Evolutionary conservation across 2,888 invertebrate genomes (phyloP), one percentile per base, ranked within the genome.

Genomic region (Drosophila diplacantha): DNA sequence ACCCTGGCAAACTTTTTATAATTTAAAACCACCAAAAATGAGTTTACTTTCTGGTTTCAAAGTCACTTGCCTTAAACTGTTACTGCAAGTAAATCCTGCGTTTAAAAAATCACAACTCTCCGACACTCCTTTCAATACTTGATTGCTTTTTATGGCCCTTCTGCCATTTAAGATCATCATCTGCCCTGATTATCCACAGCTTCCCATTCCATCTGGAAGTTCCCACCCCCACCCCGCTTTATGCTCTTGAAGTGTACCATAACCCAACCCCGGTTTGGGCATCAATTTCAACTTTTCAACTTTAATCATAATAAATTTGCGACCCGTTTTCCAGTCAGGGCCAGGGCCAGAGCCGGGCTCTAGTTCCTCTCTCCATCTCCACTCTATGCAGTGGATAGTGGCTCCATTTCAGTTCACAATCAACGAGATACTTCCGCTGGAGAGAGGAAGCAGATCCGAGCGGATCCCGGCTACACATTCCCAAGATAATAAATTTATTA

Each of bases 401-500:
- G 77, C 75, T 82, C 68, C 83, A 68, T 67, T 72, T 77, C 81
- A 77, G 46, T 66, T 74, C 75, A 81, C 51, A 81, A 83, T 75
- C 77, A 83, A 81, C 82, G 71, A 77, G 79, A 41, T 62, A 83
- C 73, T 77, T 77, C 83, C 83, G 81, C 52, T 62, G 22, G 7
- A 24, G 41, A 24, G 41, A 65, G 66, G 54, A 41, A 31, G 54
- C 35, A 16, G 34, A 35, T 58, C 56, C 43, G 35, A 43, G 26
- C 38, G 31, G 16, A 29, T 29, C 26, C 26, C 39, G 22, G 7
- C 22, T 2, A 24, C 29, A 41, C 37, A 75, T 85, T 85, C 85
- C 83, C 82, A 84, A 82, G 82, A 82, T 85, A 85, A 85, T 82
- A 85, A 82, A 85, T 85, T 82, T 84, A 85, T 85, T 84, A 82